A percentile compares a stretch with the other conserved stretches of the same genome.
Evolutionary conservation across 2,888 invertebrate genomes (phyloP).

Genomic region (Campaea margaritaria): DNA sequence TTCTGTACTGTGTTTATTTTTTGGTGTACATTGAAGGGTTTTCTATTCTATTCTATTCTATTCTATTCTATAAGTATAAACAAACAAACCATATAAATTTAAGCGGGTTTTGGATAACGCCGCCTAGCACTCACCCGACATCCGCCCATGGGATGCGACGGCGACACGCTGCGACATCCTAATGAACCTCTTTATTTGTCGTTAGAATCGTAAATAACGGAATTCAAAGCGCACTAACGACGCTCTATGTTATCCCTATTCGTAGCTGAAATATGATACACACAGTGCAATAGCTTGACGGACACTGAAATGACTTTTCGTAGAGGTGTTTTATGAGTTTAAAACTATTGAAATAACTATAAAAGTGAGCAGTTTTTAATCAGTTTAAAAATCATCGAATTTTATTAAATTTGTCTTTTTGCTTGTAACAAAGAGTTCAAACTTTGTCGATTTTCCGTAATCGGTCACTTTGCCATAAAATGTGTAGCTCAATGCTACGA

Average conservation of each 20-base stretch:
- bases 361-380: too few species aligned
- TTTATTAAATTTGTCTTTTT: too few species aligned
- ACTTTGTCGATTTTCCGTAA: too few species aligned
- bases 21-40: too few species aligned
- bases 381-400: too few species aligned
- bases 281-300: constrained; percentile 20
- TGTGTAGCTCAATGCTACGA: background rate
- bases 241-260: constrained; percentile 55
- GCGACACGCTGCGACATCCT: constrained; percentile 46
- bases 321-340: too few species aligned
- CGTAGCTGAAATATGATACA: constrained; percentile 40
- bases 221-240: constrained; percentile 69
- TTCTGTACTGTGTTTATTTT: too few species aligned
- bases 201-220: constrained; percentile 60
- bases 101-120: constrained; percentile 25
- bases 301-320: too few species aligned
- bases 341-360: too few species aligned
- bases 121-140: background rate
- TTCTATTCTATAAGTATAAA: background rate
- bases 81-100: constrained; percentile 15
- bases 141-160: constrained; percentile 19
- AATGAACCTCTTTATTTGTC: constrained; percentile 67
- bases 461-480: background rate
- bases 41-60: too few species aligned
- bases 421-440: too few species aligned